Evolutionary conservation across 1,140 invertebrate species (phyloP), one percentile per base, ranked within the genome.

Genomic region (Drosophila ficusphila): DNA sequence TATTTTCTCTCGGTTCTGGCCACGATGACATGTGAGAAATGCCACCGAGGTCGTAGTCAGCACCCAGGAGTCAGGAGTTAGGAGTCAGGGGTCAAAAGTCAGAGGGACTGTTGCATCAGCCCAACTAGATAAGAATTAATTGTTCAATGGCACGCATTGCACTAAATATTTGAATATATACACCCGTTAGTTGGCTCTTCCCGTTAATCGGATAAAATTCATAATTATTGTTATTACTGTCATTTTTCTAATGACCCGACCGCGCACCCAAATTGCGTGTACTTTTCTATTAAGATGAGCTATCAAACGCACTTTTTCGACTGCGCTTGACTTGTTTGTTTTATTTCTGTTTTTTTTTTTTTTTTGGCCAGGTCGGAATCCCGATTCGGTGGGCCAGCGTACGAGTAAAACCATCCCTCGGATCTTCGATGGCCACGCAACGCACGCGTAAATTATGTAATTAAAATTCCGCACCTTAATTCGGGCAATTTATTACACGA

Each of bases 181-280:
- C 11, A 25, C 3, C 62, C 21, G 19, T 25, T 44, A 14, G 41
- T 23, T 25, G 61, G 67, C 69, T 74, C 79, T 79, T 60, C 41
- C 34, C 74, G 73, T 83, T 90, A 90, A 90, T 90, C 88, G 88
- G 88, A 90, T 90, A 90, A 90, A 90, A 90, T 90, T 90, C 88
- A 90, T 90, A 90, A 90, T 90, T 90, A 90, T 90, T 76, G 88
- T 90, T 90, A 90, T 90, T 90, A 90, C 88, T 90, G 88, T 90
- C 88, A 90, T 90, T 90, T 75, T 88, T 90, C 74, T 89, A 89
- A 89, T 88, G 83, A 88, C 83, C 51, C 58, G 34, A 41, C 31
- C 6, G 19, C 42, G 36, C 56, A 44, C 70, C 76, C 64, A 75
- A 81, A 73, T 90, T 90, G 88, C 88, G 88, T 90, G 88, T 90